A percentile compares a stretch with the other conserved stretches of the same genome.
phyloP scores from a whole-genome alignment of 1,140 invertebrate species.

The Amyelois transitella region DNA sequence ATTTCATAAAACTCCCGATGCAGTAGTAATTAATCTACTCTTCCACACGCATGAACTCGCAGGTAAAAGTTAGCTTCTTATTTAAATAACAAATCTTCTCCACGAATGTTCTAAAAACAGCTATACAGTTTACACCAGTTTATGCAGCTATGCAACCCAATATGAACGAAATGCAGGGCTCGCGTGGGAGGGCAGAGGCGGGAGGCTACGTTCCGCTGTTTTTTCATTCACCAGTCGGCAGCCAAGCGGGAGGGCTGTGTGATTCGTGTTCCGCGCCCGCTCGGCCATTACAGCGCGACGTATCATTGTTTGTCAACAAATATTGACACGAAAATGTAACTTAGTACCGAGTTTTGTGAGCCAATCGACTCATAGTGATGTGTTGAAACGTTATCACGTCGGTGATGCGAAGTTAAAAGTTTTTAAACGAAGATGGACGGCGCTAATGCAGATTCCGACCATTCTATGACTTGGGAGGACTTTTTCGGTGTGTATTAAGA shows the following conservation, averaged over 20 bases:
- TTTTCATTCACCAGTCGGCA: constrained; percentile 51
- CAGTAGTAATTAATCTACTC: too few species aligned
- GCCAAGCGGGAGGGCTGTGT: constrained; percentile 24
- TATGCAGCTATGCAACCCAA: background rate
- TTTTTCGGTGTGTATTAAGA: constrained; percentile 66
- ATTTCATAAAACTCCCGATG: too few species aligned
- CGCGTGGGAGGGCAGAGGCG: constrained; percentile 4
- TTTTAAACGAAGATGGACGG: constrained; percentile 63
- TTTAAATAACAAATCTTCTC: background rate
- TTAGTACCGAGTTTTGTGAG: constrained; percentile 42
- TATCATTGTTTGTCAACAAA: constrained; percentile 66
- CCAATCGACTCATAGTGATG: constrained; percentile 25
- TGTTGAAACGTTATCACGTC: constrained; percentile 26
- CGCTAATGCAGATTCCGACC: constrained; percentile 69
- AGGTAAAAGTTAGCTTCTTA: background rate
- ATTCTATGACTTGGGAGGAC: constrained; percentile 74
- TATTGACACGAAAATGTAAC: constrained; percentile 25
- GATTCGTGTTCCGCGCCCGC: constrained; percentile 14
- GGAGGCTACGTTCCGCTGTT: background rate
- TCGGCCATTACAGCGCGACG: constrained; percentile 31
- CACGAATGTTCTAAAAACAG: background rate
- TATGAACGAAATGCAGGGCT: background rate
- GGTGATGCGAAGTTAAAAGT: constrained; percentile 28
- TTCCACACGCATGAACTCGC: too few species aligned
- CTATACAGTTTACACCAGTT: background rate